These are phyloP conservation scores for Drosophila saltans DNA, from an alignment of 1,140 invertebrate genomes.

Conservation along the genomic window DNA sequence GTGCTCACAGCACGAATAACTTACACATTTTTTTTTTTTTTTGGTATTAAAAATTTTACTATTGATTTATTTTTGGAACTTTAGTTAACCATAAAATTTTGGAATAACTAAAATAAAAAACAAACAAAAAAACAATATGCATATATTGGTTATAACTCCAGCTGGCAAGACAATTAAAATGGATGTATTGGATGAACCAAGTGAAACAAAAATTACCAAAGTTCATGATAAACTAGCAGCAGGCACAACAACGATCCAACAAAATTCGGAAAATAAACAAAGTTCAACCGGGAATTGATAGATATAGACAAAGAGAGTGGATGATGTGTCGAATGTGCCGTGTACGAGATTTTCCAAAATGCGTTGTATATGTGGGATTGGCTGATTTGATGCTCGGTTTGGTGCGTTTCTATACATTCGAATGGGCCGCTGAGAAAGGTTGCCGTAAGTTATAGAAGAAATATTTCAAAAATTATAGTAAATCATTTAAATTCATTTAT, in stretches of 20 bases:
- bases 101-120: background rate
- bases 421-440: background rate
- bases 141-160: conserved; percentile 50
- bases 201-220: background rate
- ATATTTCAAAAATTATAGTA: no score
- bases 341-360: background rate
- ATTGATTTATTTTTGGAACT: no score
- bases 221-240: background rate
- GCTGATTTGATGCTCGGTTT: background rate
- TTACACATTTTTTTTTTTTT: no score
- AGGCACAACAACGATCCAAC: background rate
- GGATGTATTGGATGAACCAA: conserved; percentile 7
- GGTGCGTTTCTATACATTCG: background rate
- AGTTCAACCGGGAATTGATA: no score
- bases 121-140: conserved; percentile 41
- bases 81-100: no score
- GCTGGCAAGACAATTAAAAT: conserved; percentile 43
- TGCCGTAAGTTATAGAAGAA: background rate
- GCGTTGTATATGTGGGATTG: background rate
- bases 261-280: background rate
- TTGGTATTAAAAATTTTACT: no score
- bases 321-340: background rate
- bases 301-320: no score
- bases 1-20: no score
- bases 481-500: no score